Evolutionary conservation across 1,140 invertebrate species (phyloP).

Genomic region (Orchesella cincta): DNA sequence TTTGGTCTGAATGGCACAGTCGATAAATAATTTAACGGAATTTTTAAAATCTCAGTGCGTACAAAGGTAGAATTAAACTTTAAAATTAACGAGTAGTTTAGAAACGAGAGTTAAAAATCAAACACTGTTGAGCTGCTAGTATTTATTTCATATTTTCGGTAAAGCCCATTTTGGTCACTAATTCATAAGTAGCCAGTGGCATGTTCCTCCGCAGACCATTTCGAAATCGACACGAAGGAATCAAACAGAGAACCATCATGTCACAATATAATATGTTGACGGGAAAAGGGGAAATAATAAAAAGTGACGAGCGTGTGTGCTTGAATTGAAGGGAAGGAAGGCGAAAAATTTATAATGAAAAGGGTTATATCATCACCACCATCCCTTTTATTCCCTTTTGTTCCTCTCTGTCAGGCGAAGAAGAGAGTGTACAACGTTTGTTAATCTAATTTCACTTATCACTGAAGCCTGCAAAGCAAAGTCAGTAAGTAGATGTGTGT

Average conservation of each 20-base stretch:
- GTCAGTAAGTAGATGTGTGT: background rate
- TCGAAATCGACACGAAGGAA: background rate
- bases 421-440: constrained; percentile 42
- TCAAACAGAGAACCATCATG: background rate
- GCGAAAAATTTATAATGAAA: background rate
- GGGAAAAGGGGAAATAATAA: background rate
- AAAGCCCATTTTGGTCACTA: too few species aligned
- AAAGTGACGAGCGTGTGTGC: background rate
- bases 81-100: too few species aligned
- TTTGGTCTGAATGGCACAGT: too few species aligned
- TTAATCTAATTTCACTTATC: constrained; percentile 52
- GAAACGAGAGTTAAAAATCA: too few species aligned
- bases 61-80: too few species aligned
- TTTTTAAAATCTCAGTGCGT: too few species aligned
- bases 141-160: too few species aligned
- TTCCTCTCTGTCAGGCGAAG: constrained; percentile 33
- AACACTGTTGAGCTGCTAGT: too few species aligned
- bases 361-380: background rate
- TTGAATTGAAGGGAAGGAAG: background rate
- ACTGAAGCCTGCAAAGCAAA: constrained; percentile 29
- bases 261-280: too few species aligned
- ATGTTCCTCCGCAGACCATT: background rate
- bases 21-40: too few species aligned
- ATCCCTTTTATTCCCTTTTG: constrained; percentile 22
- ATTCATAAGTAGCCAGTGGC: too few species aligned